Percentiles rank a stretch among this genome's conserved stretches.
These are phyloP conservation scores for Cephonodes hylas DNA, from an alignment of 2,888 invertebrate species.

Conservation along the genomic window DNA sequence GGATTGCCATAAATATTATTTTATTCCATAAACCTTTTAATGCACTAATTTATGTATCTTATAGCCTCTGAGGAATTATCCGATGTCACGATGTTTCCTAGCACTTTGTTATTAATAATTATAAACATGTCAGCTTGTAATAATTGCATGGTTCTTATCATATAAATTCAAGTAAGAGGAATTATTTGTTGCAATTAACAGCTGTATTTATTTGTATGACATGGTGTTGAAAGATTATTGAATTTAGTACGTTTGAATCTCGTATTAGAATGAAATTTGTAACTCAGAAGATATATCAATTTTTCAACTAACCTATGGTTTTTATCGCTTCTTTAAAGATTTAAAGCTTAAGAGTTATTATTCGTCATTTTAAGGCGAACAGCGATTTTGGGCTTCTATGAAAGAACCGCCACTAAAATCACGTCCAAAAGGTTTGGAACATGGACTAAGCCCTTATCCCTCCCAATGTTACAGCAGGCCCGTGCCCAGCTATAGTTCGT, in stretches of 20 bases:
- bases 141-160: background rate
- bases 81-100: background rate
- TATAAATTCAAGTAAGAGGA: constrained; percentile 13
- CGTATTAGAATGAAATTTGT: background rate
- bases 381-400: too few species aligned
- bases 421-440: too few species aligned
- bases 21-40: background rate
- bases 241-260: background rate
- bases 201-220: background rate
- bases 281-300: too few species aligned
- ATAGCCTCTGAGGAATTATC: background rate
- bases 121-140: background rate
- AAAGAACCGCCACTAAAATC: too few species aligned
- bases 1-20: background rate
- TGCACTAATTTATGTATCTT: background rate
- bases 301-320: too few species aligned
- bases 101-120: background rate
- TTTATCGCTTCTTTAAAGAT: too few species aligned
- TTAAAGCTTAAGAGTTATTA: too few species aligned
- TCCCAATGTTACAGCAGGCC: too few species aligned
- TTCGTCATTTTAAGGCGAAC: too few species aligned
- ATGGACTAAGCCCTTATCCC: too few species aligned
- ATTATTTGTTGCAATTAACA: background rate
- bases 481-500: too few species aligned
- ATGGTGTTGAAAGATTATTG: too few species aligned